Conservation (phyloP, 2,113 vertebrate species). For the Oryzias melastigma region DNA sequence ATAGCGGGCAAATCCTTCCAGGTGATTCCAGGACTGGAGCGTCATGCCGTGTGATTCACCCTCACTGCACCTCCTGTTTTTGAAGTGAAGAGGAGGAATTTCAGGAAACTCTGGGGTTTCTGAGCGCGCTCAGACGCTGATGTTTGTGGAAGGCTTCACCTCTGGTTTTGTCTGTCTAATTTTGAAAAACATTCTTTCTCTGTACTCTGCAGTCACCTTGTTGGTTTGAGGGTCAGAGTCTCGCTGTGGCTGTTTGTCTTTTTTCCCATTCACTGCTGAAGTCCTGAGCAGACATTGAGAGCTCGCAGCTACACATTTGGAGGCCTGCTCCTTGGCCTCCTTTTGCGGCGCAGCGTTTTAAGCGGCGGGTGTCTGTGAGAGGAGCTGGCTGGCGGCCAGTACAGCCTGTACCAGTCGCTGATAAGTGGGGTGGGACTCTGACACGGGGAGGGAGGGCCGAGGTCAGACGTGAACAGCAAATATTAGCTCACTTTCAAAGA, state of each 20-base stretch:
- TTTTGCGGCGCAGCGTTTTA: slow-evolving; percentile 21
- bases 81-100: too few relatives aligned
- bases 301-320: background rate
- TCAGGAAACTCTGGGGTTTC: too few relatives aligned
- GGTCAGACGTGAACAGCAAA: slow-evolving; percentile 43
- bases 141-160: background rate
- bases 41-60: background rate
- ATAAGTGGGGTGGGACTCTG: slow-evolving; percentile 22
- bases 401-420: slow-evolving; percentile 49
- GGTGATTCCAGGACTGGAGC: too few relatives aligned
- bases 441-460: slow-evolving; percentile 15
- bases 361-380: background rate
- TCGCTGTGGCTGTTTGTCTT: too few relatives aligned
- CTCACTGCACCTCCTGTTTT: slow-evolving; percentile 1
- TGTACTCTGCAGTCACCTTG: too few relatives aligned
- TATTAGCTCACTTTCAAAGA: slow-evolving; percentile 56
- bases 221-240: too few relatives aligned
- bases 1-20: too few relatives aligned
- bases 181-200: too few relatives aligned
- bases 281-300: background rate
- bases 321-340: slow-evolving; percentile 25
- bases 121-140: background rate
- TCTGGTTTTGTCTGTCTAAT: background rate
- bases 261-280: background rate
- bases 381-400: slow-evolving; percentile 20